A percentile compares a stretch with the other conserved stretches of the same genome.
Evolutionary conservation across 2,888 invertebrate species (phyloP).

Genomic region (Thysanoteuthis rhombus): DNA sequence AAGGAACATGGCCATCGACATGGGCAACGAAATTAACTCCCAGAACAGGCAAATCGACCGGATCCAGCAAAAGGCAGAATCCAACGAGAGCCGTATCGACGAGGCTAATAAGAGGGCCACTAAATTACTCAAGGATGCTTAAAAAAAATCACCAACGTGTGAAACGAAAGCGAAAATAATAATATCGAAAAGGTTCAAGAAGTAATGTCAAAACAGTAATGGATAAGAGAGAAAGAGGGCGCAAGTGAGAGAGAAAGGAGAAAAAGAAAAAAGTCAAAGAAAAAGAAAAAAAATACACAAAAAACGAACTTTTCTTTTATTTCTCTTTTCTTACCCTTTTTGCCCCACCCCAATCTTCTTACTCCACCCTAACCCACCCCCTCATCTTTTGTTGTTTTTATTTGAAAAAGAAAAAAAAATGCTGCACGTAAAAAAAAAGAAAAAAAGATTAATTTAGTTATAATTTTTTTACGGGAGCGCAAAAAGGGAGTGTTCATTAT

Average conservation of each 20-base stretch:
- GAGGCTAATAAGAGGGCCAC: conserved; percentile 96
- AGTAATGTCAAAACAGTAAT: background rate
- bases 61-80: conserved; percentile 88
- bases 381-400: background rate
- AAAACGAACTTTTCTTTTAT: background rate
- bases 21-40: conserved; percentile 97
- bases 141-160: background rate
- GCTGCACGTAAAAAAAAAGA: background rate
- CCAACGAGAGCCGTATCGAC: conserved; percentile 94
- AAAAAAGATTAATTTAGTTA: background rate
- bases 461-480: background rate
- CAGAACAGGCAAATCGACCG: conserved; percentile 97
- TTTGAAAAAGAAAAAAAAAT: background rate
- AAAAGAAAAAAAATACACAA: background rate
- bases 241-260: background rate
- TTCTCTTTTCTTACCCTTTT: background rate
- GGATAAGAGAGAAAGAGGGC: background rate
- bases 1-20: conserved; percentile 99
- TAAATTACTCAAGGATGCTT: conserved; percentile 82
- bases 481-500: background rate
- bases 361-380: background rate
- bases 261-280: background rate
- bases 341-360: background rate
- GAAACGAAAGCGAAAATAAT: background rate
- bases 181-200: background rate